Evolutionary conservation across 2,888 invertebrate genomes (phyloP).

Genomic region (Pemphredon lugubris): DNA sequence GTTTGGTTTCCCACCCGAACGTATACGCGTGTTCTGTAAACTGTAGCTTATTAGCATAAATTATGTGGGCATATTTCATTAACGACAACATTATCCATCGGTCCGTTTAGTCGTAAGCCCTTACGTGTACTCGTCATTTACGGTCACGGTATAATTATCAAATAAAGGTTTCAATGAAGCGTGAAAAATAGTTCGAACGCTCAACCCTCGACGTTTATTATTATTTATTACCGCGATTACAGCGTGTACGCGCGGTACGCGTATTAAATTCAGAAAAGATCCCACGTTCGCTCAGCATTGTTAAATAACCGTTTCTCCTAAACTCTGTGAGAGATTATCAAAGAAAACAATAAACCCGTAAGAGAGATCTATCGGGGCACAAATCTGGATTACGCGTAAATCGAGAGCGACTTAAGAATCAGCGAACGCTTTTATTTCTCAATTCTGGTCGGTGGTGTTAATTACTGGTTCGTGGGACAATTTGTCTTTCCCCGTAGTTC

Average conservation of each 20-base stretch:
- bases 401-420: conserved; percentile 21
- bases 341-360: conserved; percentile 48
- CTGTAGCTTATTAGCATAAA: conserved; percentile 38
- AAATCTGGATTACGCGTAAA: conserved; percentile 39
- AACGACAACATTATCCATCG: neutral
- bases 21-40: conserved; percentile 1
- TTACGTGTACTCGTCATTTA: conserved; percentile 10
- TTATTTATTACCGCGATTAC: no score
- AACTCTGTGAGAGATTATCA: conserved; percentile 21
- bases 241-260: no score
- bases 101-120: neutral
- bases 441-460: conserved; percentile 23
- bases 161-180: no score
- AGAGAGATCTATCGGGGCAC: conserved; percentile 37
- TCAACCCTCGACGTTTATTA: neutral
- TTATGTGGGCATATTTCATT: conserved; percentile 30
- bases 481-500: conserved; percentile 22
- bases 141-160: neutral
- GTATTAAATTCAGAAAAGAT: conserved; percentile 45
- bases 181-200: no score
- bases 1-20: conserved; percentile 23
- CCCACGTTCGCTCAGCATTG: conserved; percentile 36
- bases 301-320: conserved; percentile 12
- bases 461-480: conserved; percentile 37
- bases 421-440: conserved; percentile 29